Evolutionary conservation across 2,113 vertebrate species (phyloP).

Genomic region (Pachypanchax playfairii): DNA sequence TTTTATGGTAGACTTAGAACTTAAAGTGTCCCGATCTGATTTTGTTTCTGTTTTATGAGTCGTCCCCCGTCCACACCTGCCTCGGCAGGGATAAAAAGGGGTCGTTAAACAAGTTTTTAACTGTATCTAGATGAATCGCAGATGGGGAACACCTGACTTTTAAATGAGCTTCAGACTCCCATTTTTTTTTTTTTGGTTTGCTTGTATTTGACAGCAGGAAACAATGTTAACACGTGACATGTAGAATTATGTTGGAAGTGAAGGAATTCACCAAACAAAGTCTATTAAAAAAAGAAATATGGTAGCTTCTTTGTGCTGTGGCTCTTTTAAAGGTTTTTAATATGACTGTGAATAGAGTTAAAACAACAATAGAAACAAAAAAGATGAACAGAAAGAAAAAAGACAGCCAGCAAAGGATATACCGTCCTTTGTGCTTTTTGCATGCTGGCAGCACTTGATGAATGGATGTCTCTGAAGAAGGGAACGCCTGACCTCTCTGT

Average conservation of each 20-base stretch:
- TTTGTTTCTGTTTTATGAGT: constrained; percentile 73
- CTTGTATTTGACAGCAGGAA: constrained; percentile 7
- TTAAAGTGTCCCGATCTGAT: constrained; percentile 68
- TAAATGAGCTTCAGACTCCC: constrained; percentile 36
- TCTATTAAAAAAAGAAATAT: constrained; percentile 37
- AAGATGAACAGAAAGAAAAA: constrained; percentile 61
- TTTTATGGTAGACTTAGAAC: constrained; percentile 70
- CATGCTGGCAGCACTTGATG: constrained; percentile 75
- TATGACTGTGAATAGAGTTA: constrained; percentile 52
- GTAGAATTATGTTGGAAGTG: constrained; percentile 13
- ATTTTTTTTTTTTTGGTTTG: constrained; percentile 22
- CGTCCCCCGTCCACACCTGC: constrained; percentile 72
- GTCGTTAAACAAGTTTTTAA: constrained; percentile 69
- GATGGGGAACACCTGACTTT: constrained; percentile 66
- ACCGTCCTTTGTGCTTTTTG: constrained; percentile 74
- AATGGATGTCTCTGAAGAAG: constrained; percentile 74
- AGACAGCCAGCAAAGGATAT: constrained; percentile 65
- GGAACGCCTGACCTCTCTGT: constrained; percentile 72
- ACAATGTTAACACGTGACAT: constrained; percentile 32
- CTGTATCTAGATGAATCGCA: constrained; percentile 59
- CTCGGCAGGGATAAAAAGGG: constrained; percentile 52
- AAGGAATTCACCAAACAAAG: constrained; percentile 29
- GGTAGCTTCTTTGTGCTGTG: constrained; percentile 39
- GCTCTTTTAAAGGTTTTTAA: constrained; percentile 54
- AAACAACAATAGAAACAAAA: constrained; percentile 55